phyloP scores from a whole-genome alignment of 1,140 invertebrate genomes.

The Sitophilus oryzae region DNA sequence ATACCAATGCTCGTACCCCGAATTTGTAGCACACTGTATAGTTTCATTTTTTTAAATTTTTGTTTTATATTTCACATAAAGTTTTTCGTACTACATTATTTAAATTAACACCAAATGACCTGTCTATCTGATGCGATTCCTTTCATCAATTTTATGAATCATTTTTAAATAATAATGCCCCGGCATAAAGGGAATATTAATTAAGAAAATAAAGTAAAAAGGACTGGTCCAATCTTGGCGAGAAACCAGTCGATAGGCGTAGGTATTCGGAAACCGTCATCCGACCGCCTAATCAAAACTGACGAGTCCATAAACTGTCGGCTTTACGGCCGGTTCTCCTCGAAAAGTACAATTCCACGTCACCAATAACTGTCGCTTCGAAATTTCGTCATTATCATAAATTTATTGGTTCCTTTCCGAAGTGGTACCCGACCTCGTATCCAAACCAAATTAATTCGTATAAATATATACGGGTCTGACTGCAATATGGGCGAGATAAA shows the following conservation, averaged over 20 bases:
- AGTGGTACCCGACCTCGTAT: background rate
- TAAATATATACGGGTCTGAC: background rate
- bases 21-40: no score
- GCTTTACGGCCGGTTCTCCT: slow-evolving; percentile 13
- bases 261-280: slow-evolving; percentile 16
- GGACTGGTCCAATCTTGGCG: background rate
- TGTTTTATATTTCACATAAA: no score
- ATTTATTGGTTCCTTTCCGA: slow-evolving; percentile 16
- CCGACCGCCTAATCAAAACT: slow-evolving; percentile 15
- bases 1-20: no score
- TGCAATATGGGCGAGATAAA: background rate
- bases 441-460: background rate
- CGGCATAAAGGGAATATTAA: background rate
- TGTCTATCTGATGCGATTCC: no score
- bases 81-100: no score
- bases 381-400: slow-evolving; percentile 21
- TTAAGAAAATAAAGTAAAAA: background rate
- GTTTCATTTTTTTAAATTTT: no score
- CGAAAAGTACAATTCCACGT: slow-evolving; percentile 18
- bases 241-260: background rate
- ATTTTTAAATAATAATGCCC: no score
- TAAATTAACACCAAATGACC: no score
- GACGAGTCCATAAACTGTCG: slow-evolving; percentile 17
- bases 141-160: no score
- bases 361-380: slow-evolving; percentile 19